Conservation (phyloP, 2,797 vertebrate species). For the Miichthys miiuy region DNA sequence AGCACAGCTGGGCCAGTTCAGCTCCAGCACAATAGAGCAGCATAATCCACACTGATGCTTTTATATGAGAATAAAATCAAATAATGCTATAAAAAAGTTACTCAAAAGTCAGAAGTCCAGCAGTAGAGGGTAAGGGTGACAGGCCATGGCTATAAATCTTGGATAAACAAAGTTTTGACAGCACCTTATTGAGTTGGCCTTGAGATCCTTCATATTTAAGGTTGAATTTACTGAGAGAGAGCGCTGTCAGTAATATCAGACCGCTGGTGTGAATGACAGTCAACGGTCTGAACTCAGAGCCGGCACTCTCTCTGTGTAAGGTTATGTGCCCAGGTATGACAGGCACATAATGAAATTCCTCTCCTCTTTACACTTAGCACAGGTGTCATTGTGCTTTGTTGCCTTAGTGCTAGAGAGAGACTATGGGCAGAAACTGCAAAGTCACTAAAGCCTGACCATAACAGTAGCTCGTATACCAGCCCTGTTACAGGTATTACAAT, state of each 20-base stretch:
- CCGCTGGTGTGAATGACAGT: conserved; percentile 45
- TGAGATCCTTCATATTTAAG: conserved; percentile 28
- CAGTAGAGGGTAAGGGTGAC: neutral
- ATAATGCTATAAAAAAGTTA: neutral
- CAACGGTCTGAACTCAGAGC: conserved; percentile 40
- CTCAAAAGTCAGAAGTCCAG: neutral
- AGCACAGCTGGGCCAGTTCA: neutral
- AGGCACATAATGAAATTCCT: conserved; percentile 68
- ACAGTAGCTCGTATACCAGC: neutral
- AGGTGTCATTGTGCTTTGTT: conserved; percentile 32
- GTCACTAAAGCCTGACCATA: neutral
- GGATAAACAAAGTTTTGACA: conserved; percentile 31
- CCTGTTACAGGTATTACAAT: neutral
- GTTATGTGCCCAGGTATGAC: conserved; percentile 57
- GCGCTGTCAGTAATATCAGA: conserved; percentile 35
- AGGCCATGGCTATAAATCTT: conserved; percentile 8
- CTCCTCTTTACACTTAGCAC: conserved; percentile 37
- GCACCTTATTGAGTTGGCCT: conserved; percentile 34
- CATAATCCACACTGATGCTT: neutral
- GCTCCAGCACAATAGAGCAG: neutral
- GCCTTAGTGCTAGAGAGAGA: neutral
- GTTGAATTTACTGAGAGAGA: conserved; percentile 23
- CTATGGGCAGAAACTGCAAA: neutral
- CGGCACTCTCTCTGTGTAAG: conserved; percentile 16
- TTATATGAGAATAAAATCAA: neutral